A percentile compares a stretch with the other conserved stretches of the same genome.
These are phyloP conservation scores for Platichthys flesus DNA, from an alignment of 2,113 vertebrate genomes.

Conservation along the genomic window DNA sequence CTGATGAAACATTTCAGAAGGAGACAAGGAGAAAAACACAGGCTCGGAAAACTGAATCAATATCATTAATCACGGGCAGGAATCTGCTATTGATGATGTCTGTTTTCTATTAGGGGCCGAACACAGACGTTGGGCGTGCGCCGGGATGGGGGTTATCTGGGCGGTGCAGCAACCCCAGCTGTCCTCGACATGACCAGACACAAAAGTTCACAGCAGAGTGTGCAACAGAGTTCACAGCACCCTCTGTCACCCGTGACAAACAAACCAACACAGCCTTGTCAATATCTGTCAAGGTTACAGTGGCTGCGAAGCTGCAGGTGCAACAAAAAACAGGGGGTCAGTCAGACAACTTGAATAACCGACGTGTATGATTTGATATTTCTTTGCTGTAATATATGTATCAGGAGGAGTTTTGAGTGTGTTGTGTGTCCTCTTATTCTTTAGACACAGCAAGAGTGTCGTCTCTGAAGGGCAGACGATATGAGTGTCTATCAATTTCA, in stretches of 20 bases:
- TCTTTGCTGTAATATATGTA: background rate
- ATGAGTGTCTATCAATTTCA: conserved; percentile 58
- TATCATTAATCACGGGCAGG: conserved; percentile 85
- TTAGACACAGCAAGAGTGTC: conserved; percentile 62
- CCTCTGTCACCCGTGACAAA: conserved; percentile 6
- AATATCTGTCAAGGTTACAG: conserved; percentile 34
- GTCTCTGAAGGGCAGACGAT: conserved; percentile 59
- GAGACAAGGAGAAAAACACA: conserved; percentile 74
- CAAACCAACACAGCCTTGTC: background rate
- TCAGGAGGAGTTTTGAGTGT: background rate
- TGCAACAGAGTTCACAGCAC: conserved; percentile 27
- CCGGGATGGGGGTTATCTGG: conserved; percentile 63
- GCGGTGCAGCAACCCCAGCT: conserved; percentile 61
- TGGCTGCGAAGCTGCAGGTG: conserved; percentile 35
- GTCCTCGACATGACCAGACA: conserved; percentile 66
- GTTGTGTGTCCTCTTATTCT: conserved; percentile 18
- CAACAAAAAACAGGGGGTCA: background rate
- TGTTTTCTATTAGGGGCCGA: conserved; percentile 80
- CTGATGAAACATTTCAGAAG: conserved; percentile 80
- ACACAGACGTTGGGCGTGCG: conserved; percentile 56
- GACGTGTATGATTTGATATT: background rate
- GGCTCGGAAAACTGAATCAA: conserved; percentile 83
- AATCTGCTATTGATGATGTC: conserved; percentile 82
- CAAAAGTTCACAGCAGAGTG: conserved; percentile 51
- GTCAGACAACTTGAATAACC: background rate